A percentile compares a stretch with the other conserved stretches of the same genome.
These are phyloP conservation scores for Oxycera nigricornis DNA, from an alignment of 2,888 invertebrate genomes.

Conservation along the genomic window DNA sequence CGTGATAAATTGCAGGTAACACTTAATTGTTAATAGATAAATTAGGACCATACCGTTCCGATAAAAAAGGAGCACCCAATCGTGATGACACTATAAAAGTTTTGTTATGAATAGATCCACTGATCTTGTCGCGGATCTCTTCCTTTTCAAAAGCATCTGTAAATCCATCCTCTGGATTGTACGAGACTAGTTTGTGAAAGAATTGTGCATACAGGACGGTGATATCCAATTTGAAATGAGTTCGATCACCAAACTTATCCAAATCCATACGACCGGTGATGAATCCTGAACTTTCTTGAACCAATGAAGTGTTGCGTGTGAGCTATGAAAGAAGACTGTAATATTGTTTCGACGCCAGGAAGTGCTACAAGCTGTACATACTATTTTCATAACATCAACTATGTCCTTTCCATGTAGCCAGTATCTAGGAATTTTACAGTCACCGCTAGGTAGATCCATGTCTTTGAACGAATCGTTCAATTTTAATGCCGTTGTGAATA, in stretches of 20 bases:
- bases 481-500: conserved; percentile 68
- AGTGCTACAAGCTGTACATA: conserved; percentile 60
- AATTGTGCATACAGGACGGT: conserved; percentile 70
- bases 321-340: background rate
- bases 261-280: conserved; percentile 56
- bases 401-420: conserved; percentile 49
- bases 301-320: conserved; percentile 6
- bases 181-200: conserved; percentile 64
- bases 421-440: conserved; percentile 54
- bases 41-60: conserved; percentile 60
- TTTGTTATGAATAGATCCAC: conserved; percentile 60
- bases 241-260: conserved; percentile 69
- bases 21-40: background rate
- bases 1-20: background rate
- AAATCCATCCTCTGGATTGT: conserved; percentile 57
- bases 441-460: conserved; percentile 53
- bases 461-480: conserved; percentile 59
- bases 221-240: conserved; percentile 71
- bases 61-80: conserved; percentile 75
- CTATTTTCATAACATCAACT: conserved; percentile 65
- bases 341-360: too few relatives aligned
- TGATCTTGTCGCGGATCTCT: conserved; percentile 57
- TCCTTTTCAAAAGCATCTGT: conserved; percentile 68
- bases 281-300: conserved; percentile 12
- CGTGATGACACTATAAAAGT: conserved; percentile 68